Evolutionary conservation across 2,797 vertebrate species (phyloP), one percentile per base, ranked within the genome.

Genomic region (Thalassophryne amazonica): DNA sequence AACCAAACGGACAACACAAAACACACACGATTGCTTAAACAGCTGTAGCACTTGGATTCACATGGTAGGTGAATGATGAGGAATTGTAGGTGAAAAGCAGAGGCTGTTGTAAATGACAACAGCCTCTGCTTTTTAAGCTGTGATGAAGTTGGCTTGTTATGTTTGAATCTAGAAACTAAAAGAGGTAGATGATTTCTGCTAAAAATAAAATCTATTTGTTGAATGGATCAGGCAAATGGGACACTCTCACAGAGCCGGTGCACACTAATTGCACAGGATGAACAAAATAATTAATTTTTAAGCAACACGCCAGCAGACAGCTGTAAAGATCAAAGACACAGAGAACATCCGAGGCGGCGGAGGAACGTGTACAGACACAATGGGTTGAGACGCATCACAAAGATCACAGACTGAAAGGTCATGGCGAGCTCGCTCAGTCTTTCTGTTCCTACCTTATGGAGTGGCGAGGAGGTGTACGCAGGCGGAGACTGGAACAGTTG

Each of bases 371-470:
- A 14, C 20, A 62, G 67, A 74, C 45, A 7, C 52, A 62, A 81
- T 59, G 54, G 55, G 60, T 51, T 54, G 31, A 57, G 70, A 60
- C 55, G 41, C 22, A 22, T 17, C 16, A 38, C 50, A 72, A 67
- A 76, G 50, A 42, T 64, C 50, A 40, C 59, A 53, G 40, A 46
- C 23, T 20, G 29, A 34, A 33, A 65, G 70, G 48, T 71, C 56
- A 60, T 59, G 9, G 12, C 45, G 40, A 49, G 35, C 43, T 43
- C 45, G 16, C 33, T 34, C 20, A 13, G 68, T 3, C 2, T 0
- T 8, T 16, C 16, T 25, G 39, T 53, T 56, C 79, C 78, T 91
- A 94, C 94, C 93, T 93, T 94, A 52, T 87, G 87, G 69, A 78
- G 60, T 21, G 66, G 72, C 3, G 86, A 86, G 55, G 70, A 28